Conservation (phyloP, 2,888 invertebrate genomes). For the Drosophila austrosaltans region DNA sequence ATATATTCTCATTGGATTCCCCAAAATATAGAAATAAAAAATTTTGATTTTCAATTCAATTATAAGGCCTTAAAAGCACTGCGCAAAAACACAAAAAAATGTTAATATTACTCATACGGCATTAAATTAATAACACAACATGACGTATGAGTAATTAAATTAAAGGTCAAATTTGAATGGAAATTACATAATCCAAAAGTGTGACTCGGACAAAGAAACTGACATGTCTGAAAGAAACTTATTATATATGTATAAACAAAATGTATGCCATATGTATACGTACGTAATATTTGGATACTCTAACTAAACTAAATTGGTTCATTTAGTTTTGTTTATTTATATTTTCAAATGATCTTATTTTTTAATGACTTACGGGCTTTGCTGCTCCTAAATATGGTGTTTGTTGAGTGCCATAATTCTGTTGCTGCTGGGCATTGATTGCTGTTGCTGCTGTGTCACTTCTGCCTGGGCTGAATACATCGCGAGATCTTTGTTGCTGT, state of each 20-base stretch:
- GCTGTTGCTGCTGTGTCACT: constrained; percentile 62
- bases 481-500: constrained; percentile 75
- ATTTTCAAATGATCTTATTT: background rate
- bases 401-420: constrained; percentile 64
- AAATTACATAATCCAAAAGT: constrained; percentile 3
- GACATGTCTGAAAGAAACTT: background rate
- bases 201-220: background rate
- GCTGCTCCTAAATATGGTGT: constrained; percentile 67
- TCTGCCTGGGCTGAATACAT: constrained; percentile 73
- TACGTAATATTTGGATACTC: background rate
- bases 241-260: background rate
- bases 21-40: background rate
- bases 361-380: constrained; percentile 71
- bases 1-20: constrained; percentile 14
- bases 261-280: background rate
- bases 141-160: constrained; percentile 37
- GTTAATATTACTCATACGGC: constrained; percentile 33
- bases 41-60: background rate
- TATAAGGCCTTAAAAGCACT: background rate
- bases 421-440: constrained; percentile 65
- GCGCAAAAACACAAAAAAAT: too few species aligned
- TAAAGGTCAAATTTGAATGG: constrained; percentile 31
- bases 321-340: too few species aligned
- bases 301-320: background rate
- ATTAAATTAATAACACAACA: constrained; percentile 22